These are phyloP conservation scores for Melipona beecheii DNA, from an alignment of 2,888 invertebrate genomes.

Conservation along the genomic window DNA sequence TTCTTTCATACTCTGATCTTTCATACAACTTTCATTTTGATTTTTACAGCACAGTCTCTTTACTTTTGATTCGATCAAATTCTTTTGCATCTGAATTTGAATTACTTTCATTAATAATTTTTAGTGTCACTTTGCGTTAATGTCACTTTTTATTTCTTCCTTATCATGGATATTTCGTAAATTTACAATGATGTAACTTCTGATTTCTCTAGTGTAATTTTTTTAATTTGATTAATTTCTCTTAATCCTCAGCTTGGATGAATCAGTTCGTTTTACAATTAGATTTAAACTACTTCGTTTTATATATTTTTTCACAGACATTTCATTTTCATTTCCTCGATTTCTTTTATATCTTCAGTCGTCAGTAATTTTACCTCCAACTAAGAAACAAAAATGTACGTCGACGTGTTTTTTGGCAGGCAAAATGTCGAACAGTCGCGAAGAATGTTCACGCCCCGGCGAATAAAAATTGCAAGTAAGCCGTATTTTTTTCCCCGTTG, in stretches of 20 bases:
- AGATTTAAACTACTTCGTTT: background rate
- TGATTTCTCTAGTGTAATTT: too few species aligned
- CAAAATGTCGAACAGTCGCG: background rate
- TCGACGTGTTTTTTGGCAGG: background rate
- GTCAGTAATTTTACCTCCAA: background rate
- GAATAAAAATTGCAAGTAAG: constrained; percentile 49
- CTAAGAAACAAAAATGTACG: background rate
- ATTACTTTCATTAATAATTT: too few species aligned
- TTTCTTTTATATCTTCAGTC: background rate
- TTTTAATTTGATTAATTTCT: background rate
- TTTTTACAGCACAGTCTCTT: background rate
- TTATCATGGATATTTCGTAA: too few species aligned
- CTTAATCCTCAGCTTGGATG: background rate
- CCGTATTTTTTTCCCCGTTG: constrained; percentile 15
- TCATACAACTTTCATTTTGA: background rate
- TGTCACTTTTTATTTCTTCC: too few species aligned
- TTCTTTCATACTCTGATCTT: background rate
- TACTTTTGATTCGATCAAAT: background rate
- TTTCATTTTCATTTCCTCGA: background rate
- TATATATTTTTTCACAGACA: background rate
- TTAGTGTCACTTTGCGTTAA: too few species aligned
- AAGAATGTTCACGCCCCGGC: background rate
- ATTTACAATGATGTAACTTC: too few species aligned
- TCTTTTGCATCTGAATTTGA: too few species aligned
- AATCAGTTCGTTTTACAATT: background rate